These are phyloP conservation scores for Parnassius smintheus DNA, from an alignment of 2,888 invertebrate genomes.

Conservation along the genomic window DNA sequence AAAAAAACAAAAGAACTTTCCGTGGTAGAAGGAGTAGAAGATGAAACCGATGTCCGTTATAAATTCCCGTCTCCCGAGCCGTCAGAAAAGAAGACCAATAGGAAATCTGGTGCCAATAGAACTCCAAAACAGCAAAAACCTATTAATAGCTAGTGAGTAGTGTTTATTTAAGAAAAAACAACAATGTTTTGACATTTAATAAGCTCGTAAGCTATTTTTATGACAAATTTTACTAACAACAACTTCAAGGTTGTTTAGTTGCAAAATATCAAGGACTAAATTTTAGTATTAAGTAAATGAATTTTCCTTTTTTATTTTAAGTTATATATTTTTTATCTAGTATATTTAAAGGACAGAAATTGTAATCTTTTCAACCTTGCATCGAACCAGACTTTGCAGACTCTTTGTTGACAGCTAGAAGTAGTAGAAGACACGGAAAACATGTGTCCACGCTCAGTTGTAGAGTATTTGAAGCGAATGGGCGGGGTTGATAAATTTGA, in stretches of 20 bases:
- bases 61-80: conserved; percentile 38
- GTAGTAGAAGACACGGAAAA: too few species aligned
- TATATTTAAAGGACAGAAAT: background rate
- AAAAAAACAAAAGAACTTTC: conserved; percentile 2
- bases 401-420: too few species aligned
- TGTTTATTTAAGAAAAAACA: conserved; percentile 8
- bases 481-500: too few species aligned
- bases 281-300: background rate
- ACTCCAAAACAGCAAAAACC: conserved; percentile 28
- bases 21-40: conserved; percentile 1
- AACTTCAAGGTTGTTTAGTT: background rate
- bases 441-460: too few species aligned
- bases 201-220: background rate
- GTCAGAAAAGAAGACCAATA: conserved; percentile 9
- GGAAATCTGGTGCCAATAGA: conserved; percentile 22
- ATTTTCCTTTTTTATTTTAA: background rate
- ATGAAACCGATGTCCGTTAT: conserved; percentile 33
- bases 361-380: too few species aligned
- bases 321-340: background rate
- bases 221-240: background rate
- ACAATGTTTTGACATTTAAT: conserved; percentile 1
- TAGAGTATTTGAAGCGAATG: too few species aligned
- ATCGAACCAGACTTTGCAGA: too few species aligned
- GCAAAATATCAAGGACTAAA: conserved; percentile 4
- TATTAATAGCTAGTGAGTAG: conserved; percentile 36